These are phyloP conservation scores for Papilio xuthus DNA, from an alignment of 1,140 invertebrate genomes.

Conservation along the genomic window DNA sequence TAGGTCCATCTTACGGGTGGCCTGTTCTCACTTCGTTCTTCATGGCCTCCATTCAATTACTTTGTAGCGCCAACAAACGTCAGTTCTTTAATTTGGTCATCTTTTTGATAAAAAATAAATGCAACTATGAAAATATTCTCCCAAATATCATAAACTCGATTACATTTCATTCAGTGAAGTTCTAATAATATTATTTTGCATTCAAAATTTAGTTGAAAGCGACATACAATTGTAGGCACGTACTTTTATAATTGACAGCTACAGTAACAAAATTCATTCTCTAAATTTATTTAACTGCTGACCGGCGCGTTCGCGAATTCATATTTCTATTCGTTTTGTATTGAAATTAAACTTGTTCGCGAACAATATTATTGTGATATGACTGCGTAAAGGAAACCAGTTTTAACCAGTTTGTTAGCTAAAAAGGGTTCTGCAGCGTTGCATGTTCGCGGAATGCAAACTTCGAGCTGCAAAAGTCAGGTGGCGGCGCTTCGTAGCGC, in stretches of 20 bases:
- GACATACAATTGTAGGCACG: slow-evolving; percentile 3
- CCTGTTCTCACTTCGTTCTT: no score
- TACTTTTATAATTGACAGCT: slow-evolving; percentile 31
- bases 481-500: background rate
- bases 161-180: background rate
- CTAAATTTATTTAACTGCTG: slow-evolving; percentile 26
- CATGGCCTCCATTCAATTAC: no score
- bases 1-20: no score
- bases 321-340: slow-evolving; percentile 1
- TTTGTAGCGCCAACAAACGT: no score
- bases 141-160: background rate
- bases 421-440: slow-evolving; percentile 55
- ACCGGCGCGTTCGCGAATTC: slow-evolving; percentile 23
- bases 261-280: slow-evolving; percentile 26
- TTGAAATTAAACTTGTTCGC: slow-evolving; percentile 19
- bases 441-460: slow-evolving; percentile 72
- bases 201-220: background rate
- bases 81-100: no score
- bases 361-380: slow-evolving; percentile 21
- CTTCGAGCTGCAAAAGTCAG: slow-evolving; percentile 57
- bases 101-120: no score
- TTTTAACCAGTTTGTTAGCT: slow-evolving; percentile 6
- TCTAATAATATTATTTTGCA: background rate
- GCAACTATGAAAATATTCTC: no score
- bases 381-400: slow-evolving; percentile 31